These are phyloP conservation scores for Bombyx huttoni DNA, from an alignment of 2,888 invertebrate species.

Conservation along the genomic window DNA sequence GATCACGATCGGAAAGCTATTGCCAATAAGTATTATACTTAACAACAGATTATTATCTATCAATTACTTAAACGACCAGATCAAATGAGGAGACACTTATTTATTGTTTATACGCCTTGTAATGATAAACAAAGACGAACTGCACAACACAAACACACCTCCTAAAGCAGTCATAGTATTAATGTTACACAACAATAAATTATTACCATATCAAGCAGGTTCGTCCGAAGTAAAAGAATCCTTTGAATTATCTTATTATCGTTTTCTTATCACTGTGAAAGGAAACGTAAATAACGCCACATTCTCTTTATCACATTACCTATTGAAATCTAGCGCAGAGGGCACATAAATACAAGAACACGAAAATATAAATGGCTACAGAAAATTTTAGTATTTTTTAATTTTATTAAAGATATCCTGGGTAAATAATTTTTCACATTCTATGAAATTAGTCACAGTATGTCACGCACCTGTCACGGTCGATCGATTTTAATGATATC, in stretches of 20 bases:
- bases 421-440: slow-evolving; percentile 8
- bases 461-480: slow-evolving; percentile 10
- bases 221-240: slow-evolving; percentile 18
- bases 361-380: slow-evolving; percentile 4
- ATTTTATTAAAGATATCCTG: slow-evolving; percentile 1
- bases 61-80: not conserved
- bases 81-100: not conserved
- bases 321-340: slow-evolving; percentile 4
- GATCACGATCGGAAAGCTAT: no score
- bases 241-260: slow-evolving; percentile 54
- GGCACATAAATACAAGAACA: slow-evolving; percentile 3
- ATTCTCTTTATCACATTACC: slow-evolving; percentile 21
- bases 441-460: slow-evolving; percentile 21
- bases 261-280: slow-evolving; percentile 54
- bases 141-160: not conserved
- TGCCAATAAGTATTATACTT: no score
- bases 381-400: slow-evolving; percentile 2
- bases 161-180: not conserved
- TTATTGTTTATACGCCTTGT: not conserved
- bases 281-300: slow-evolving; percentile 46
- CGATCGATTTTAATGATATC: slow-evolving; percentile 1
- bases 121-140: slow-evolving; percentile 1
- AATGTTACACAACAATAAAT: slow-evolving; percentile 3
- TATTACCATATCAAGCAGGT: slow-evolving; percentile 13
- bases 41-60: not conserved